Conservation (phyloP, 2,888 invertebrate genomes). For the Coenonympha arcania region DNA sequence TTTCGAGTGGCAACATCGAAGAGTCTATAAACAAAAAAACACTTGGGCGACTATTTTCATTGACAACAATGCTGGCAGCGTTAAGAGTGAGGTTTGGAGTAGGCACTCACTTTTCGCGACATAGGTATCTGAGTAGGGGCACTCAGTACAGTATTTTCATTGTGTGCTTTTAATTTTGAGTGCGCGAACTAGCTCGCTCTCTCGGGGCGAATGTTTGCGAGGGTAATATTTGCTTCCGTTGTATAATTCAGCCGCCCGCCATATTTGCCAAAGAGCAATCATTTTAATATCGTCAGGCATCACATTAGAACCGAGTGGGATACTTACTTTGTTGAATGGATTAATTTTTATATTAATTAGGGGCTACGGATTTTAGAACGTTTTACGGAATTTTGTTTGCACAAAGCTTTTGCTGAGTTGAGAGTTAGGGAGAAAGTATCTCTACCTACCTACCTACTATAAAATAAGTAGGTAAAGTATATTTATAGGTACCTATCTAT, state of each 20-base stretch:
- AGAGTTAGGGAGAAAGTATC: neutral
- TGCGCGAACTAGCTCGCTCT: conserved; percentile 77
- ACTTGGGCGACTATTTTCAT: conserved; percentile 70
- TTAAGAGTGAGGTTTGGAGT: conserved; percentile 64
- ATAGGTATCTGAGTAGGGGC: conserved; percentile 66
- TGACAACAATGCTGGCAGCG: conserved; percentile 67
- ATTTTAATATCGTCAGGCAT: conserved; percentile 76
- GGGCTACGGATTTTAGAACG: conserved; percentile 3
- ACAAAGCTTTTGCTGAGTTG: neutral
- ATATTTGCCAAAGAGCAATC: conserved; percentile 78
- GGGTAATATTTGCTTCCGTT: conserved; percentile 77
- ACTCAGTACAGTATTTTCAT: conserved; percentile 73
- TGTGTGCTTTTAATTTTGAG: conserved; percentile 79
- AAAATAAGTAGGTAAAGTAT: neutral
- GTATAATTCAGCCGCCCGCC: conserved; percentile 77
- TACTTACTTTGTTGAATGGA: conserved; percentile 59
- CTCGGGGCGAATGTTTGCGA: conserved; percentile 75
- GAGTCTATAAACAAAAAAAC: conserved; percentile 73
- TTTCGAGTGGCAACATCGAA: conserved; percentile 71
- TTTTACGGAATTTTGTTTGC: conserved; percentile 10
- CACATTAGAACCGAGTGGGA: conserved; percentile 68
- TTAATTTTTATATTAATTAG: conserved; percentile 51
- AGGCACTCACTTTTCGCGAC: conserved; percentile 71
- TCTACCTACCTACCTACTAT: neutral
- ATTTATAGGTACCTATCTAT: too few species aligned